phyloP scores from a whole-genome alignment of 2,888 invertebrate species.

The Polymixis flavicincta region DNA sequence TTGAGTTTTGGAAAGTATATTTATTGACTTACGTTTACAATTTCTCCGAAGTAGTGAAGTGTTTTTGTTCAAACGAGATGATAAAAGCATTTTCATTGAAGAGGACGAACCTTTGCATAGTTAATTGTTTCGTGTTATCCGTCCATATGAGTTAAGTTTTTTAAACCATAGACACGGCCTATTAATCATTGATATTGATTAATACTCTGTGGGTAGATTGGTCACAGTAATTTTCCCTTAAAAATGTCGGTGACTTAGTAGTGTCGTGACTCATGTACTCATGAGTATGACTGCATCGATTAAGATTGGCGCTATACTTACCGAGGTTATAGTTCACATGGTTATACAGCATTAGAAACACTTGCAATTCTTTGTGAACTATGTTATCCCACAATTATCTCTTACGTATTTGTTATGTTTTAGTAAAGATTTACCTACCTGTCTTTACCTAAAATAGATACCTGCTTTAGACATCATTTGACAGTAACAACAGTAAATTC shows the following conservation, averaged over 20 bases:
- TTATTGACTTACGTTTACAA: conserved; percentile 4
- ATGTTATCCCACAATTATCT: background rate
- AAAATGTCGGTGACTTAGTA: conserved; percentile 9
- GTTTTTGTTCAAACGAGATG: conserved; percentile 13
- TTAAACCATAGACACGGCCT: background rate
- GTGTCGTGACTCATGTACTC: conserved; percentile 38
- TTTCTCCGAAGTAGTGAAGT: conserved; percentile 1
- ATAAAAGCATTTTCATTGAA: conserved; percentile 1
- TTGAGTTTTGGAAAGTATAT: conserved; percentile 6
- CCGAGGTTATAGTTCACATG: conserved; percentile 20
- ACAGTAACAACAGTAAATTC: background rate
- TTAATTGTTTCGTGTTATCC: conserved; percentile 11
- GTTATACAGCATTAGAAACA: background rate
- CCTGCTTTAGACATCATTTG: background rate
- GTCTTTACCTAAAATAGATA: background rate
- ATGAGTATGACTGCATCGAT: conserved; percentile 24
- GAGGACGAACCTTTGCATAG: conserved; percentile 15
- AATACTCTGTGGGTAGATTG: conserved; percentile 4
- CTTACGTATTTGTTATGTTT: background rate
- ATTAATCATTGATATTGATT: conserved; percentile 42
- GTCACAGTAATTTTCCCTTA: conserved; percentile 33
- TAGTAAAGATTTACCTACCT: background rate
- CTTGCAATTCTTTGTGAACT: background rate
- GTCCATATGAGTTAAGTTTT: conserved; percentile 25
- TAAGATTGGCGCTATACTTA: conserved; percentile 5